Percentiles rank a stretch among this genome's conserved stretches.
Evolutionary conservation across 2,113 vertebrate species (phyloP).

Genomic region (Paracyprichromis sp.): DNA sequence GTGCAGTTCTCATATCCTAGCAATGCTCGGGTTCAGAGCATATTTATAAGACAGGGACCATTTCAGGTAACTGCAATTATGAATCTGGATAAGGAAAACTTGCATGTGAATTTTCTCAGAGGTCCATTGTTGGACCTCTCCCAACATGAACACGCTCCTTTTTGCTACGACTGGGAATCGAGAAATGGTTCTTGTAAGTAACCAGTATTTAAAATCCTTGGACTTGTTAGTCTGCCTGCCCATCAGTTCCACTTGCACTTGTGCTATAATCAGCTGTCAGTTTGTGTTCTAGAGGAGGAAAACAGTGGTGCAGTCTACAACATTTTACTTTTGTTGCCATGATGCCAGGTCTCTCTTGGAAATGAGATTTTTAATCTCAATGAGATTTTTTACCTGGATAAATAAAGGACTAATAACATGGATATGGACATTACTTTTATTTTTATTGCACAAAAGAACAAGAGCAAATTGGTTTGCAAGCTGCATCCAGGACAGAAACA

Average conservation of each 20-base stretch:
- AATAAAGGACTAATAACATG: neutral
- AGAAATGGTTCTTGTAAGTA: neutral
- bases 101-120: neutral
- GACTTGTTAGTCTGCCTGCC: neutral
- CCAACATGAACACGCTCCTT: neutral
- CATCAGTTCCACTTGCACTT: neutral
- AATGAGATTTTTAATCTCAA: too few relatives aligned
- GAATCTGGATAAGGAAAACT: neutral
- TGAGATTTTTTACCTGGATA: too few relatives aligned
- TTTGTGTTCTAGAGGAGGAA: neutral
- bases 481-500: neutral
- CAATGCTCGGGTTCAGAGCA: neutral
- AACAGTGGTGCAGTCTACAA: neutral
- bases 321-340: neutral
- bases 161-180: neutral
- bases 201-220: neutral
- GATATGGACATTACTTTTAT: neutral
- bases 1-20: neutral
- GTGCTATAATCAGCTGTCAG: neutral
- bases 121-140: neutral
- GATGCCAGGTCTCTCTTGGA: too few relatives aligned
- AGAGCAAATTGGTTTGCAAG: neutral
- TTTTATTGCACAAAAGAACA: neutral
- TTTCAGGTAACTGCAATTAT: neutral
- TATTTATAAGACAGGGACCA: neutral